Evolutionary conservation across 2,113 vertebrate species (phyloP).

Genomic region (Electrona antarctica): DNA sequence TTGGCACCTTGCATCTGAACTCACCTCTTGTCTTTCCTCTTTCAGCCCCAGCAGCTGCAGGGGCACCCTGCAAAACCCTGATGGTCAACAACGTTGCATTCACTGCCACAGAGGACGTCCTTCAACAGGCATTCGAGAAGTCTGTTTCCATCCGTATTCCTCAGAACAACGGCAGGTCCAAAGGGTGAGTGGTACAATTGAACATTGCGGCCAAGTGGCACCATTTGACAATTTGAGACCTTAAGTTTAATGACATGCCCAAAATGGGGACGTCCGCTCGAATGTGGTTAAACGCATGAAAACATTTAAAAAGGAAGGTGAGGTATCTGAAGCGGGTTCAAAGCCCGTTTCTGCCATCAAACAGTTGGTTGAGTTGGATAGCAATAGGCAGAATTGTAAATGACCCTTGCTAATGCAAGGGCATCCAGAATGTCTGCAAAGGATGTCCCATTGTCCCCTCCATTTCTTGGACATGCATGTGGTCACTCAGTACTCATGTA

Average conservation of each 20-base stretch:
- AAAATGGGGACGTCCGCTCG: too few species aligned
- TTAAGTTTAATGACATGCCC: too few species aligned
- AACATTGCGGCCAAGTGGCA: too few species aligned
- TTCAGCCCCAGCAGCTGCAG: neutral
- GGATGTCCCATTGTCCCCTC: conserved; percentile 9
- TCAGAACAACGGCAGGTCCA: conserved; percentile 89
- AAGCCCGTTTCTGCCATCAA: too few species aligned
- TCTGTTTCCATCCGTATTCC: conserved; percentile 88
- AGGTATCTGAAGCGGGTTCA: too few species aligned
- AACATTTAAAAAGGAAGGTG: too few species aligned
- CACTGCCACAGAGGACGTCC: conserved; percentile 86
- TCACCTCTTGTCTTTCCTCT: neutral
- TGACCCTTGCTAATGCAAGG: too few species aligned
- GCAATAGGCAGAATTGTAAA: too few species aligned
- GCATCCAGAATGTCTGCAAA: too few species aligned
- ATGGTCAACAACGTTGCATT: conserved; percentile 93
- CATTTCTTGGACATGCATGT: conserved; percentile 50
- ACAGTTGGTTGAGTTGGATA: too few species aligned
- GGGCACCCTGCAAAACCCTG: conserved; percentile 79
- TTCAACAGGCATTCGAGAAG: conserved; percentile 92
- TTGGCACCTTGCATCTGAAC: neutral
- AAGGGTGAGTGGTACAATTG: conserved; percentile 81
- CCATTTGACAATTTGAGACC: too few species aligned
- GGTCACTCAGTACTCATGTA: conserved; percentile 45
- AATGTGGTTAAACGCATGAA: too few species aligned